These are phyloP conservation scores for Troglohyphantes excavatus DNA, from an alignment of 2,888 invertebrate species.

Conservation along the genomic window DNA sequence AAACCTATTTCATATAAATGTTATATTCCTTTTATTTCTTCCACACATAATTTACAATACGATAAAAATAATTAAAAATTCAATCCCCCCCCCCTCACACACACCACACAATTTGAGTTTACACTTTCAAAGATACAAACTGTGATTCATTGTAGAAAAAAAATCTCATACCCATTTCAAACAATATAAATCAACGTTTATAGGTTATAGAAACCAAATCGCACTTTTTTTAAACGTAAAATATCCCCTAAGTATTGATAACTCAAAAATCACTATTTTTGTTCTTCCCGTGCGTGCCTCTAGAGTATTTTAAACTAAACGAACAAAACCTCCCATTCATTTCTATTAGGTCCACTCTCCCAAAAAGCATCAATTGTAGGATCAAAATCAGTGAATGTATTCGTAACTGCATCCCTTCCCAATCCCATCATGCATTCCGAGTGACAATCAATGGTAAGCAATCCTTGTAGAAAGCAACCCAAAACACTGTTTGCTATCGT, in stretches of 20 bases:
- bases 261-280: neutral
- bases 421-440: conserved; percentile 5
- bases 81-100: too few relatives aligned
- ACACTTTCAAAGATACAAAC: too few relatives aligned
- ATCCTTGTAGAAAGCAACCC: neutral
- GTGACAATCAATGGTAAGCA: conserved; percentile 6
- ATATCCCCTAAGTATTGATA: too few relatives aligned
- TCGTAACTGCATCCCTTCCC: neutral
- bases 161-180: too few relatives aligned
- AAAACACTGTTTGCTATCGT: neutral
- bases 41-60: too few relatives aligned
- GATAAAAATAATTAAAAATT: too few relatives aligned
- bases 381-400: neutral
- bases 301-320: neutral
- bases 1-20: too few relatives aligned
- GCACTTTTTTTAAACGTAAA: neutral
- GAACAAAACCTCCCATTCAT: neutral
- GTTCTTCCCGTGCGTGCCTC: neutral
- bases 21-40: too few relatives aligned
- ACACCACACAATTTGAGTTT: too few relatives aligned
- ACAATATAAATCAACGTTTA: too few relatives aligned
- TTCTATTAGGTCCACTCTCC: neutral
- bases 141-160: too few relatives aligned
- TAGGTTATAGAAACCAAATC: too few relatives aligned
- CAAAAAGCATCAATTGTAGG: neutral